Evolutionary conservation across 2,888 invertebrate species (phyloP).

Genomic region (Heliconius erato): DNA sequence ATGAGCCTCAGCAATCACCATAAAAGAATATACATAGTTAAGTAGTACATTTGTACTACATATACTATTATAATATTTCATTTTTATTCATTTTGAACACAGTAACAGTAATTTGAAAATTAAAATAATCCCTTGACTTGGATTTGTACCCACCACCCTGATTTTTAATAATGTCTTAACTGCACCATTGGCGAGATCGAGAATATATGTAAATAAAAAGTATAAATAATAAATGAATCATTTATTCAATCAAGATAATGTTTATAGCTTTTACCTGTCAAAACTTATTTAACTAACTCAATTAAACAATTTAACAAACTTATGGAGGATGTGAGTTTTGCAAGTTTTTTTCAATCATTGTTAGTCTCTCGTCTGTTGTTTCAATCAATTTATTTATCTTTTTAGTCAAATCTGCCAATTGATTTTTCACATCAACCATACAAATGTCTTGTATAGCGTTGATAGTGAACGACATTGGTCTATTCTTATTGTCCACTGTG

Average conservation of each 20-base stretch:
- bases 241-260: not conserved
- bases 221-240: not conserved
- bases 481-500: slow-evolving; percentile 65
- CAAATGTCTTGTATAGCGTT: slow-evolving; percentile 82
- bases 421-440: slow-evolving; percentile 80
- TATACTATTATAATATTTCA: no score
- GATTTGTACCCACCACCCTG: no score
- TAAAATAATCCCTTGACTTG: no score
- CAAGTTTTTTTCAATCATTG: slow-evolving; percentile 69
- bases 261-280: not conserved
- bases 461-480: slow-evolving; percentile 73
- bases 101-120: no score
- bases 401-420: slow-evolving; percentile 74
- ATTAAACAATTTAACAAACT: slow-evolving; percentile 33
- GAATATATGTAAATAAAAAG: not conserved
- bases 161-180: no score
- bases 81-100: no score
- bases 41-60: no score
- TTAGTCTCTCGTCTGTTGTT: slow-evolving; percentile 67
- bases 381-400: slow-evolving; percentile 76
- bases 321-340: slow-evolving; percentile 63
- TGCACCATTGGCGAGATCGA: not conserved
- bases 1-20: no score
- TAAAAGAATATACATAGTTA: no score
- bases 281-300: not conserved